Base-by-base conservation (phyloP, 1,140 invertebrate genomes). In the Telenomus remus region DNA sequence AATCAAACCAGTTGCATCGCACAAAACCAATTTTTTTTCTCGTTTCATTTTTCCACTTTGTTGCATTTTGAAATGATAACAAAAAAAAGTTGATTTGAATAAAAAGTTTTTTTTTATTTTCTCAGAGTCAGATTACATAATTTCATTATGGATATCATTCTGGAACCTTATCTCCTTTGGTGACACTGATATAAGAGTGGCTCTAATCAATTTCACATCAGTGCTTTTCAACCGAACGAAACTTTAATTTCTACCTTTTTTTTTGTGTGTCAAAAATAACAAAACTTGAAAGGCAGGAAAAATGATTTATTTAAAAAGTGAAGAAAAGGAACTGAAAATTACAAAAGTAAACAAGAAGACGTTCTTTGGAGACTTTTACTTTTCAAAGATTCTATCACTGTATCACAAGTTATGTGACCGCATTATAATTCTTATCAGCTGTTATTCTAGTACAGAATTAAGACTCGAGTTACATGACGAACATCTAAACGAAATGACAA, bases 381-480 rank as follows among this genome's bases (percentile, higher is more conserved):
- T 69, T 47, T 42, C 34, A 34, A 39, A 34, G 13, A 42, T 48
- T 60, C 16, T 60, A 46, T 68, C 42, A 27, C 53, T 53, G 49
- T 59, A 68, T 59, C 66, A 27, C 19, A 50, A 70, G 57, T 70
- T 70, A 70, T 61, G 51, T 61, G 66, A 70, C 66, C 66, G 66
- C 66, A 70, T 70, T 70, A 70, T 70, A 70, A 70, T 70, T 16
- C 57, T 70, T 70, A 70, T 70, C 66, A 61, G 66, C 34, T 70
- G 57, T 70, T 70, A 61, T 70, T 70, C 56, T 56, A 61, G 56
- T 70, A 42, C 57, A 63, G 57, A 70, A 61, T 63, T 70, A 70
- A 70, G 57, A 44, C 37, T 44, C 46, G 37, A 54, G 66, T 70
- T 70, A 11, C n/a, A 61, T 53, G 43, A 49, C 57, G 56, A n/a